Conservation (phyloP, 2,113 vertebrate genomes). For the Ahaetulla prasina region DNA sequence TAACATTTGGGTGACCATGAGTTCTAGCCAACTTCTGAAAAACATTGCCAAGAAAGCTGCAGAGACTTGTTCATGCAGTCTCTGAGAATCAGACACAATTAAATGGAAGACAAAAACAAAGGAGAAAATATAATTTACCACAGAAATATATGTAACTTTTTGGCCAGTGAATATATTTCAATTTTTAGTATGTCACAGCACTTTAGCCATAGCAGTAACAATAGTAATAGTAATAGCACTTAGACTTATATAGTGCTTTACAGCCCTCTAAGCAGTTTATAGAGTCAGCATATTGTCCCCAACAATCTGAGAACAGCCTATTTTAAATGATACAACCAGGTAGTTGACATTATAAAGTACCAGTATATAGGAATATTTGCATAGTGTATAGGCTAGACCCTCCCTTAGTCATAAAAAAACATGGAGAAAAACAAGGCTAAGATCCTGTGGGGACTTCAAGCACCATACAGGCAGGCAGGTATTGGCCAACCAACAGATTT, state of each 20-base stretch:
- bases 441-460: no score
- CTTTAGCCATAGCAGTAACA: neutral
- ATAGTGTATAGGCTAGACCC: neutral
- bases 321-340: no score
- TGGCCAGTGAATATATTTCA: neutral
- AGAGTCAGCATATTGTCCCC: no score
- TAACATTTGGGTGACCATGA: neutral
- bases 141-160: neutral
- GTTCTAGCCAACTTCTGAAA: neutral
- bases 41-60: neutral
- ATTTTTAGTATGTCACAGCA: neutral
- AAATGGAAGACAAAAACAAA: neutral
- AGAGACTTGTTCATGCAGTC: neutral
- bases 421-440: no score
- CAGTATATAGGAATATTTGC: neutral
- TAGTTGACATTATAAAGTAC: no score
- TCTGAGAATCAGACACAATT: neutral
- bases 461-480: no score
- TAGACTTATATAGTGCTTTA: no score
- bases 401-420: no score
- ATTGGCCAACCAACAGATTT: no score
- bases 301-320: no score
- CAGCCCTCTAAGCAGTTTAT: no score
- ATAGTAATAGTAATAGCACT: no score
- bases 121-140: neutral